Percentiles rank a stretch among this genome's conserved stretches.
Evolutionary conservation across 1,140 invertebrate species (phyloP).

Genomic region (Plutomurus gul): DNA sequence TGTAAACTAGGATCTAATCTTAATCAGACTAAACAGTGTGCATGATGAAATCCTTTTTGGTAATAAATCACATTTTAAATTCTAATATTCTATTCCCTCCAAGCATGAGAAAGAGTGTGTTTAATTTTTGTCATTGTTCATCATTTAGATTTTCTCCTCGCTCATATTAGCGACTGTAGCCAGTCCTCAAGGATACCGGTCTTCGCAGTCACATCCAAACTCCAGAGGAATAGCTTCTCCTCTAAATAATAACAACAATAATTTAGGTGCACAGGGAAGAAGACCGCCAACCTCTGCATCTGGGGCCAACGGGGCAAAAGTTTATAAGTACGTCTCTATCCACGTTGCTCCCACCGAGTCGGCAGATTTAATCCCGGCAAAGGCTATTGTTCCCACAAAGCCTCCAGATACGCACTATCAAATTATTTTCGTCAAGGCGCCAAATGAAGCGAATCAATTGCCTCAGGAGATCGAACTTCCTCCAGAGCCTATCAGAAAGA

Average conservation of each 20-base stretch:
- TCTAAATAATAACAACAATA: too few relatives aligned
- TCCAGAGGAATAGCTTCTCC: background rate
- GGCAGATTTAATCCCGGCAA: slow-evolving; percentile 57
- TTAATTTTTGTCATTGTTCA: background rate
- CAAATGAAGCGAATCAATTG: slow-evolving; percentile 74
- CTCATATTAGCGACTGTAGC: background rate
- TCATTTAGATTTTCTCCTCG: background rate
- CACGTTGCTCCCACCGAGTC: slow-evolving; percentile 77
- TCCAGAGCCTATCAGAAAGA: slow-evolving; percentile 81
- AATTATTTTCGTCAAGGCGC: slow-evolving; percentile 85
- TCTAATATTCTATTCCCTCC: too few relatives aligned
- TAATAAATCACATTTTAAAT: too few relatives aligned
- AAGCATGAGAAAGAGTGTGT: too few relatives aligned
- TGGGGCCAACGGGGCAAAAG: slow-evolving; percentile 38
- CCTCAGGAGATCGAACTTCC: slow-evolving; percentile 73
- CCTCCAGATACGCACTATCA: slow-evolving; percentile 84
- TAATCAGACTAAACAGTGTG: too few relatives aligned
- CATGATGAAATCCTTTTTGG: too few relatives aligned
- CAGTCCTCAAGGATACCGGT: background rate
- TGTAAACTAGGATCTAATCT: too few relatives aligned
- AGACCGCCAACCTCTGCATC: background rate
- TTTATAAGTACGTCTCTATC: slow-evolving; percentile 80
- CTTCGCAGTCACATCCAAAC: background rate
- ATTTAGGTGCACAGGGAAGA: background rate
- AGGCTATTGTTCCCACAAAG: slow-evolving; percentile 58